These are phyloP conservation scores for Perccottus glenii DNA, from an alignment of 2,113 vertebrate genomes.

Conservation along the genomic window DNA sequence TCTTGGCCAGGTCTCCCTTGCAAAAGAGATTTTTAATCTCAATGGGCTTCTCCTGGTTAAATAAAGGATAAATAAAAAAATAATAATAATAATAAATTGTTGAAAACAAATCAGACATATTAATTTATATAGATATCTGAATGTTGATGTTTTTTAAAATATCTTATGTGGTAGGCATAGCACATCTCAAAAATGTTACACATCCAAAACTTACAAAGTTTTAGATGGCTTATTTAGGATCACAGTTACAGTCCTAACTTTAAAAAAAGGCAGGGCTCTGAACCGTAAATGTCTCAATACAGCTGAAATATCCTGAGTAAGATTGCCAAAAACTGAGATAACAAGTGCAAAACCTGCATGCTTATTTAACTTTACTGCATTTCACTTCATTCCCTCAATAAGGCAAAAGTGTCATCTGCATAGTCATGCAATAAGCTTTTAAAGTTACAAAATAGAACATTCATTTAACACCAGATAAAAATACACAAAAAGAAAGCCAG, in stretches of 20 bases:
- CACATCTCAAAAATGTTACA: conserved; percentile 22
- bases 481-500: conserved; percentile 7
- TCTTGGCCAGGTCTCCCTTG: too few relatives aligned
- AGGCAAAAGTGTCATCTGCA: conserved; percentile 71
- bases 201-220: conserved; percentile 28
- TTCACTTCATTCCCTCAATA: conserved; percentile 46
- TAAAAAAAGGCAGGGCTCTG: conserved; percentile 26
- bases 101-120: neutral
- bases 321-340: conserved; percentile 39
- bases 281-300: conserved; percentile 27
- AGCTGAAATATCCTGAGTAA: conserved; percentile 67
- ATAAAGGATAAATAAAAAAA: too few relatives aligned
- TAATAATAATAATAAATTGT: too few relatives aligned
- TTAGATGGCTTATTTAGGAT: conserved; percentile 51
- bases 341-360: conserved; percentile 63
- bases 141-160: conserved; percentile 7
- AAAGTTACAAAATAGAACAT: conserved; percentile 39
- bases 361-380: conserved; percentile 40
- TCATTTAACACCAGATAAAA: conserved; percentile 28
- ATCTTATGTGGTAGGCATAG: conserved; percentile 8
- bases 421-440: conserved; percentile 71
- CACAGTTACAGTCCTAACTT: conserved; percentile 8
- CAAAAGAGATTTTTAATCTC: too few relatives aligned
- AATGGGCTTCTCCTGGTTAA: too few relatives aligned
- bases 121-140: too few relatives aligned